Base-by-base conservation (phyloP, 2,888 invertebrate species). In the Andrena chrysosceles region DNA sequence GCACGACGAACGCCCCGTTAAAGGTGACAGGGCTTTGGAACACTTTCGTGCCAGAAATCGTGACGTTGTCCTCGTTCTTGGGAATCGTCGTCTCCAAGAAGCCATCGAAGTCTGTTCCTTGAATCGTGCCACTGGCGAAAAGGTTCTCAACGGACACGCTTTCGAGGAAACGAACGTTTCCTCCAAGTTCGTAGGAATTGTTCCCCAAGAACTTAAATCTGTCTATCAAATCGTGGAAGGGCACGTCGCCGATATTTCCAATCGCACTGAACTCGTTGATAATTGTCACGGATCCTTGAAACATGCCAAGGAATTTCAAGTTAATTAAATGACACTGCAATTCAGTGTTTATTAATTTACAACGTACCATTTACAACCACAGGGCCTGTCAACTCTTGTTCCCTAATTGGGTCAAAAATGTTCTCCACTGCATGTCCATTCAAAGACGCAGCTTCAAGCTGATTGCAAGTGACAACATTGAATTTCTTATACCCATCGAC, bases 311-410 rank as follows among this genome's bases (percentile, higher is more conserved):
- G 48, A 2, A 3, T 7, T 31, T 31, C 2, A 5, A n/a, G 1
- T 52, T 23, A n/a, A 35, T 52, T 23, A 10, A 56, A 54, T 10
- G 3, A 0, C 20, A 8, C 8, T 20, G n/a, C 7, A 42, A 1
- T 16, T 42, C 42, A 16, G 42, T 42, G 42, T 16, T 16, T 42
- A 56, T 56, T 56, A 20, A 56, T 56, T n/a, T 8, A 4, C 23
- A 77, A 56, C 42, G 29, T 78, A 89, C 92, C 93, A 48, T 88
- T 88, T 23, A 92, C 84, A 23, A 67, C 70, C 5, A 92, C 54
- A 0, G 89, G 87, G 16, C 92, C 92, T 2, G 74, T 71, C 3
- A 93, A 10, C 20, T 74, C 70, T 56, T 93, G 93, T 56, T 88
- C 81, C n/a, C 82, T 85, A 0, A 69, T 26, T 1, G 89, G 76